Conservation (phyloP, 1,140 invertebrate species). For the Brachionus asplanchnoidis region DNA sequence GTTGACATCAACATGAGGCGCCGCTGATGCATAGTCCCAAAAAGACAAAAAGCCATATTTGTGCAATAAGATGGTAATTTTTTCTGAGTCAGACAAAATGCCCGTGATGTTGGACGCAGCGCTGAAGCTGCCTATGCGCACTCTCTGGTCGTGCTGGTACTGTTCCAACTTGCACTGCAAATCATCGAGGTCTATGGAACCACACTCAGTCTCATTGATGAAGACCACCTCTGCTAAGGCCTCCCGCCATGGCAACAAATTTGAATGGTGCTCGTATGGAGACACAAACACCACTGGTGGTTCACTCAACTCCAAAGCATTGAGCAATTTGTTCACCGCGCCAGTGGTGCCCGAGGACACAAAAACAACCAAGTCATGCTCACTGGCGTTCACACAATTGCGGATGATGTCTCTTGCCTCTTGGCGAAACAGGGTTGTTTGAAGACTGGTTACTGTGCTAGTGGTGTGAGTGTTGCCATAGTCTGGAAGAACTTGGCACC, state of each 20-base stretch:
- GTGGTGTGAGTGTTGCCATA: slow-evolving; percentile 56
- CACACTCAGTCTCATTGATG: slow-evolving; percentile 71
- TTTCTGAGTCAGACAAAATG: slow-evolving; percentile 74
- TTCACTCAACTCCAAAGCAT: slow-evolving; percentile 40
- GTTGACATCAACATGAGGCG: slow-evolving; percentile 72
- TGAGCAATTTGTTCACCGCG: slow-evolving; percentile 44
- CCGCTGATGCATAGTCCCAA: slow-evolving; percentile 81
- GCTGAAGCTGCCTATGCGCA: slow-evolving; percentile 74
- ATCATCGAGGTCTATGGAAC: slow-evolving; percentile 64
- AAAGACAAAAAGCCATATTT: slow-evolving; percentile 75
- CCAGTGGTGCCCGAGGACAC: slow-evolving; percentile 41
- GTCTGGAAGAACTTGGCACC: slow-evolving; percentile 72
- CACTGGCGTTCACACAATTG: slow-evolving; percentile 42
- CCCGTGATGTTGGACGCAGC: slow-evolving; percentile 83
- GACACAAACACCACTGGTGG: slow-evolving; percentile 65
- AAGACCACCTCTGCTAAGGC: slow-evolving; percentile 70
- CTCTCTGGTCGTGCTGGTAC: slow-evolving; percentile 43
- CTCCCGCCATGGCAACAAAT: slow-evolving; percentile 77
- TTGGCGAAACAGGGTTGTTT: slow-evolving; percentile 29
- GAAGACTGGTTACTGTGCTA: not conserved
- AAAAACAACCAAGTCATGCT: slow-evolving; percentile 44
- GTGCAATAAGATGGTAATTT: slow-evolving; percentile 74
- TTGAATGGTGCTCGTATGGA: slow-evolving; percentile 76
- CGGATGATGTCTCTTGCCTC: slow-evolving; percentile 41
- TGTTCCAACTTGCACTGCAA: not conserved